Evolutionary conservation across 1,140 invertebrate species (phyloP).

Genomic region (Palaemon carinicauda): DNA sequence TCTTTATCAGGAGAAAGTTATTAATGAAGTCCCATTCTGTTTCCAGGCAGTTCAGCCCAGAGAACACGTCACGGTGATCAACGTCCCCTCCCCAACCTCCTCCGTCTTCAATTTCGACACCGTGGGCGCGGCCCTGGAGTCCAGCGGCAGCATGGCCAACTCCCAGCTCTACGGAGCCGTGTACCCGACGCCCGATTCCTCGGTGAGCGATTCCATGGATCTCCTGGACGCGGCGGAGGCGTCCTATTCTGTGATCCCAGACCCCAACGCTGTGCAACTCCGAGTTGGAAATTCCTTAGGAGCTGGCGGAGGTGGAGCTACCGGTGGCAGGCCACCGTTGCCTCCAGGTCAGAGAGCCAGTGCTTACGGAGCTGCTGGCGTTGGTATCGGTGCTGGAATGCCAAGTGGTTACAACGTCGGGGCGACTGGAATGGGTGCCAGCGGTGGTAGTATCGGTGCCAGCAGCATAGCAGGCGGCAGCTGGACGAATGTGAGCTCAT

Average conservation of each 20-base stretch:
- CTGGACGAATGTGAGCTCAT: neutral
- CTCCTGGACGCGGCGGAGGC: neutral
- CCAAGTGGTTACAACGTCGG: neutral
- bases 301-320: slow-evolving; percentile 29
- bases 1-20: too few relatives aligned
- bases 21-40: too few relatives aligned
- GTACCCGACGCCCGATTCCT: neutral
- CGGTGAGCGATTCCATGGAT: slow-evolving; percentile 7
- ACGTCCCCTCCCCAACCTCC: slow-evolving; percentile 22
- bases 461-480: neutral
- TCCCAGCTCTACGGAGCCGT: slow-evolving; percentile 38
- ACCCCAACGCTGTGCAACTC: slow-evolving; percentile 35
- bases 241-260: neutral
- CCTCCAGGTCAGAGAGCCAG: slow-evolving; percentile 20
- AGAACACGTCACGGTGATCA: slow-evolving; percentile 59
- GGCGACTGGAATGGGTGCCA: neutral
- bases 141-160: slow-evolving; percentile 49
- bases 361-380: neutral
- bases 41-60: neutral
- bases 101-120: slow-evolving; percentile 57
- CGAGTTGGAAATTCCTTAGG: slow-evolving; percentile 53
- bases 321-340: slow-evolving; percentile 10
- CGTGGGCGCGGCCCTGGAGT: slow-evolving; percentile 50
- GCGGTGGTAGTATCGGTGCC: neutral
- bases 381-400: neutral